Evolutionary conservation across 2,888 invertebrate genomes (phyloP), one percentile per base, ranked within the genome.

Genomic region (Drosophila cognata): DNA sequence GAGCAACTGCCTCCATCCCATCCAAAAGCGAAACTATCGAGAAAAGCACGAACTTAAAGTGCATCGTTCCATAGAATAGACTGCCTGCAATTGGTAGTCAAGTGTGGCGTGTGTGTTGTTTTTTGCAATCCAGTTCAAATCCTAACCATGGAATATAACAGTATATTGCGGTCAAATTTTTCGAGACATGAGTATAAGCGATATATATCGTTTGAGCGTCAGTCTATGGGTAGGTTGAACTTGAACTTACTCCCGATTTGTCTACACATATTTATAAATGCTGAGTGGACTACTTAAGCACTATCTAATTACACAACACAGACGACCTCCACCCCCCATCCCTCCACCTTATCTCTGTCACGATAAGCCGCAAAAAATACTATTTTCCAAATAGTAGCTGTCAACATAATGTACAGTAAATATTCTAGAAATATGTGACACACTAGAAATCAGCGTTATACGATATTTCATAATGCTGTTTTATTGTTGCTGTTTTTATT

Each of bases 191-290:
- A 92, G 58, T 92, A 92, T 64, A 83, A 80, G 41, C 84, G 91
- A 81, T 92, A 92, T 74, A 91, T 92, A 74, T 92, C 92, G 28
- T 93, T 66, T 65, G 93, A 92, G 38, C 91, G 92, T 29, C 92
- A 89, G 55, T 82, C 86, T 43, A 75, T 84, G 82, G 87, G 91
- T 91, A 90, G 68, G 92, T 89, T 77, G 43, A 76, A 86, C 87
- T 80, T 77, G 76, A 74, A 79, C 71, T 67, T 46, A 46, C 21
- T 46, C 8, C 68, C 43, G 48, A 25, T 21, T 50, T 29, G 10
- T 4, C 13, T 52, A 38, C 18, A 33, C 46, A 35, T 25, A 50
- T 36, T 7, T 8, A 18, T 8, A 38, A 18, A 8, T 38, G 8
- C 18, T 38, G 1, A 16, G 16, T 36, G 36, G 7, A 36, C 36